These are phyloP conservation scores for Simalia tracyae DNA, from an alignment of 2,797 vertebrate species.

Conservation along the genomic window DNA sequence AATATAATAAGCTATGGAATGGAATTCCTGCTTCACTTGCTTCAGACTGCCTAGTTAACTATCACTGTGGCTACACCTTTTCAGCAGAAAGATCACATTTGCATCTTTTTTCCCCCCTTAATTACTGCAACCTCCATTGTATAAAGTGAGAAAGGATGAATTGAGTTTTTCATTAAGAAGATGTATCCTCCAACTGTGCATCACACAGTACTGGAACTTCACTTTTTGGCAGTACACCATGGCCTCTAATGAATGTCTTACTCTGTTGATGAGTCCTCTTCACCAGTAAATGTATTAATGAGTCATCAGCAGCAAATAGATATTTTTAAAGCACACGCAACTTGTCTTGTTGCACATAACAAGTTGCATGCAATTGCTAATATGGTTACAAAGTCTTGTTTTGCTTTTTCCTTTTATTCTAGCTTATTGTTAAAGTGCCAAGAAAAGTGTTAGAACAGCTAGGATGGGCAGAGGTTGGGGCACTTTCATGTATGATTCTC, in stretches of 20 bases:
- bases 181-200: not conserved
- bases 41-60: not conserved
- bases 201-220: not conserved
- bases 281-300: constrained; percentile 8
- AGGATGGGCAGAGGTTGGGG: not conserved
- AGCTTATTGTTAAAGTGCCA: not conserved
- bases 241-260: not conserved
- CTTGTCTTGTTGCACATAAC: not conserved
- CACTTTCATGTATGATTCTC: not conserved
- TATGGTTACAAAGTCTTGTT: not conserved
- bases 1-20: not conserved
- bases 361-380: not conserved
- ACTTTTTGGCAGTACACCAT: not conserved
- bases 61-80: constrained; percentile 23
- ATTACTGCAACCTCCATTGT: not conserved
- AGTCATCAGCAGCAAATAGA: not conserved
- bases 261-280: not conserved
- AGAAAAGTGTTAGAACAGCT: not conserved
- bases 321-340: not conserved
- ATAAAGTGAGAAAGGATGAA: not conserved
- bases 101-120: not conserved
- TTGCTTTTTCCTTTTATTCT: not conserved
- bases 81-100: not conserved
- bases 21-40: not conserved
- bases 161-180: not conserved